Evolutionary conservation across 2,113 vertebrate species (phyloP).

Genomic region (Microcebus lehilahytsara): DNA sequence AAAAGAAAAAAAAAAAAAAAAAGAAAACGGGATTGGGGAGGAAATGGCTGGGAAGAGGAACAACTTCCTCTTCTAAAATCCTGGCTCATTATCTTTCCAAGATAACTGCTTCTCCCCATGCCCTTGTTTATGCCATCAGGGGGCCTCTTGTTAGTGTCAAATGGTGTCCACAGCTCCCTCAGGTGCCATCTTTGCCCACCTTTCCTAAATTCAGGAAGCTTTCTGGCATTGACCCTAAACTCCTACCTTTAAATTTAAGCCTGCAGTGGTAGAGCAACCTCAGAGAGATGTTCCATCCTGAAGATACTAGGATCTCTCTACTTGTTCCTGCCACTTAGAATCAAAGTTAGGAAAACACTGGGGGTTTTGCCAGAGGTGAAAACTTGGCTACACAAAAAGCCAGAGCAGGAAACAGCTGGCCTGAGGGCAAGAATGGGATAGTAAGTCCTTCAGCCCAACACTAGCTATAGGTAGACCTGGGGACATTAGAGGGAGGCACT

Average conservation of each 20-base stretch:
- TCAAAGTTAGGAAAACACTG: background rate
- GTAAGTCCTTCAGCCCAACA: too few species aligned
- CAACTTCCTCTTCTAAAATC: background rate
- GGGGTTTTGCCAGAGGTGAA: background rate
- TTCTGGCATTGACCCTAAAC: background rate
- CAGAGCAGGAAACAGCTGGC: background rate
- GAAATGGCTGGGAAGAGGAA: background rate
- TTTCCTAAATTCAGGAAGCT: background rate
- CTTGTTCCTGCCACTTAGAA: background rate
- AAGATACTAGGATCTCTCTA: background rate
- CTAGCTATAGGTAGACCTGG: background rate
- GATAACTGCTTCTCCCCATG: background rate
- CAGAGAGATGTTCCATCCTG: background rate
- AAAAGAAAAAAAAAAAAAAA: too few species aligned
- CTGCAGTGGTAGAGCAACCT: background rate
- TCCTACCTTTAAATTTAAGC: background rate
- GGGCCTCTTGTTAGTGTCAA: background rate
- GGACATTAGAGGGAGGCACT: background rate
- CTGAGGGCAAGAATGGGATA: background rate
- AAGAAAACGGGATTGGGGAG: too few species aligned
- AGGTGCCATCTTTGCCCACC: background rate
- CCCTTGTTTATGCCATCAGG: background rate
- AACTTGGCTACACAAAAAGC: background rate
- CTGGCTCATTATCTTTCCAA: background rate
- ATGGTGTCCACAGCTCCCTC: background rate